phyloP scores from a whole-genome alignment of 2,113 vertebrate genomes.

The Scatophagus argus region DNA sequence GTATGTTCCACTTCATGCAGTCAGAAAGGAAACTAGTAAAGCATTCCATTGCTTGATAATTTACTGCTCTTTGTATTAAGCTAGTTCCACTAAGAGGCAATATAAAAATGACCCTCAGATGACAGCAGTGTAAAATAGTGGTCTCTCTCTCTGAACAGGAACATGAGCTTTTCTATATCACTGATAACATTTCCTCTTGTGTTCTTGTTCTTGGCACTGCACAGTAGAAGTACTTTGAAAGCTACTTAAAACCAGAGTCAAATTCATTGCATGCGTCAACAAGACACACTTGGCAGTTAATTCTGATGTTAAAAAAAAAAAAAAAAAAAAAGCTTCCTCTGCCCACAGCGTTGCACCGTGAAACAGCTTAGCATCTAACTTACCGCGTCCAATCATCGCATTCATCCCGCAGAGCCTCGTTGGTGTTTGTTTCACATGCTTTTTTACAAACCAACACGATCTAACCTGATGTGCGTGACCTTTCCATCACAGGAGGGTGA shows the following conservation, averaged over 20 bases:
- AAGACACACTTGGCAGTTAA: background rate
- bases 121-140: background rate
- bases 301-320: slow-evolving; percentile 18
- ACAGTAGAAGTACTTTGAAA: background rate
- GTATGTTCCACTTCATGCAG: background rate
- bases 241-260: slow-evolving; percentile 12
- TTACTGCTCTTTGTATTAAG: background rate
- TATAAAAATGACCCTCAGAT: background rate
- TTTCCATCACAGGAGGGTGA: slow-evolving; percentile 50
- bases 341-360: background rate
- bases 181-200: too few species aligned
- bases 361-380: slow-evolving; percentile 2
- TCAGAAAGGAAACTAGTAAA: background rate
- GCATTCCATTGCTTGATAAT: too few species aligned
- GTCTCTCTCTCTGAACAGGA: background rate
- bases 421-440: slow-evolving; percentile 37
- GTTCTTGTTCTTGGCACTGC: background rate
- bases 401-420: slow-evolving; percentile 3
- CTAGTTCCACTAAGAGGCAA: background rate
- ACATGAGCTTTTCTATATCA: background rate
- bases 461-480: slow-evolving; percentile 48
- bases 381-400: background rate
- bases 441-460: slow-evolving; percentile 31
- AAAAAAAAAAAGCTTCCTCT: background rate
- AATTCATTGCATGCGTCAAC: background rate